Base-by-base conservation (phyloP, 2,888 invertebrate species). In the Melanostoma mellinum region DNA sequence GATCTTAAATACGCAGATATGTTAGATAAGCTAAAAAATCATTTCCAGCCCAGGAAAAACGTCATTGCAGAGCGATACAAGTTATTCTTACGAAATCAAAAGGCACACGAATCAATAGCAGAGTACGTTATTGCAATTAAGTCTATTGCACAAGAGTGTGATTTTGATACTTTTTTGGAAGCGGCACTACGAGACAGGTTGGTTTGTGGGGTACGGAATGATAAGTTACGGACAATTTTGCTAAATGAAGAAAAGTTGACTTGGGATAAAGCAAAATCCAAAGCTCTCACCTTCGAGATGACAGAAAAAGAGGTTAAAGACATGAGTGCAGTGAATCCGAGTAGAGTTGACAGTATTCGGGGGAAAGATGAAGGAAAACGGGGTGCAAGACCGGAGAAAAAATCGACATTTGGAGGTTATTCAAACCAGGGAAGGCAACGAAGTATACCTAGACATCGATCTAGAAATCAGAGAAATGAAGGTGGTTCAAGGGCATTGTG, bases 141-240 rank as follows among this genome's bases (percentile, higher is more conserved):
- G n/a, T n/a, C n/a, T n/a, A n/a, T n/a, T n/a, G n/a, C n/a, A n/a
- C n/a, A n/a, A n/a, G n/a, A n/a, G 38, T 69, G 56, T 48, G 56
- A 56, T 46, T 69, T 69, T 65, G 46, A 10, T 30, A 55, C 55
- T 2, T 69, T 69, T 32, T 46, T 56, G 38, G 48, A 56, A 3
- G 8, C 6, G 9, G 46, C n/a, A n/a, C 52, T 42, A 6, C 38
- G 40, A n/a, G 52, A 50, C 32, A 40, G 32, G 32, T 42, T 52
- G 38, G 56, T 69, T 46, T 56, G 55, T 38, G 69, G 56, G 9
- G 30, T 56, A 48, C 9, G 33, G 5, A 55, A 68, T 36, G 55
- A 68, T 8, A 33, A 4, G 20, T 35, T 68, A n/a, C 20, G 44
- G 5, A 48, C 46, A 8, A 56, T 48, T n/a, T 48, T 69, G 48